phyloP scores from a whole-genome alignment of 2,113 vertebrate genomes.

The Acanthisitta chloris region DNA sequence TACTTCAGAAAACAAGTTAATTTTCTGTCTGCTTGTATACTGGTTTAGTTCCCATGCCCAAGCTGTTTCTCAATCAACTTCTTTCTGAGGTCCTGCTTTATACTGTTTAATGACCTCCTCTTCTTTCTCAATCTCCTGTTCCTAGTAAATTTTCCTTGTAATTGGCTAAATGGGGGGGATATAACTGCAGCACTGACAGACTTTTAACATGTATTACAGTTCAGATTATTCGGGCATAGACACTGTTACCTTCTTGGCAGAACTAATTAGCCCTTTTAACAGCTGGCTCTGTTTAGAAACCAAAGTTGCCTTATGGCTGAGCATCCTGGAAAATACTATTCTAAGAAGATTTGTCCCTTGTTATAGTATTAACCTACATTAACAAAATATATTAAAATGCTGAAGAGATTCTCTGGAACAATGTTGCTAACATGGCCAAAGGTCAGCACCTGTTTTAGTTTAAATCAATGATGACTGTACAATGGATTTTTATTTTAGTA shows the following conservation, averaged over 20 bases:
- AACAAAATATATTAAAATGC: background rate
- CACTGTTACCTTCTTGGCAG: background rate
- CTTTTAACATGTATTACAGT: background rate
- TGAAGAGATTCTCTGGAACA: background rate
- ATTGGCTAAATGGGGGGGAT: background rate
- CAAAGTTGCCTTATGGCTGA: background rate
- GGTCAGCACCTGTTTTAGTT: background rate
- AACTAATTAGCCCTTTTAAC: background rate
- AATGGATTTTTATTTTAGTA: background rate
- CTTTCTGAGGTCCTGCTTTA: background rate
- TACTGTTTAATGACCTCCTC: background rate
- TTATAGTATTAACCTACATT: background rate
- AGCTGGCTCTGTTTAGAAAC: background rate
- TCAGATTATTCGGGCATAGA: background rate
- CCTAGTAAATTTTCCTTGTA: background rate
- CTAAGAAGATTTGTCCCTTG: background rate
- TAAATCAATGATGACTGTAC: background rate
- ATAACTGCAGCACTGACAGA: background rate
- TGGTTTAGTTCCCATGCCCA: background rate
- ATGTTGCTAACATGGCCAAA: background rate
- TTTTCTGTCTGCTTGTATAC: background rate
- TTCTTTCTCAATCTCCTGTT: background rate
- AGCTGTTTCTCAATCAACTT: background rate
- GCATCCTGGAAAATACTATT: background rate
- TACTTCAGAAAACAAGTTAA: background rate